Percentiles rank a stretch among this genome's conserved stretches.
These are phyloP conservation scores for Diabrotica virgifera DNA, from an alignment of 1,140 invertebrate species.

Conservation along the genomic window DNA sequence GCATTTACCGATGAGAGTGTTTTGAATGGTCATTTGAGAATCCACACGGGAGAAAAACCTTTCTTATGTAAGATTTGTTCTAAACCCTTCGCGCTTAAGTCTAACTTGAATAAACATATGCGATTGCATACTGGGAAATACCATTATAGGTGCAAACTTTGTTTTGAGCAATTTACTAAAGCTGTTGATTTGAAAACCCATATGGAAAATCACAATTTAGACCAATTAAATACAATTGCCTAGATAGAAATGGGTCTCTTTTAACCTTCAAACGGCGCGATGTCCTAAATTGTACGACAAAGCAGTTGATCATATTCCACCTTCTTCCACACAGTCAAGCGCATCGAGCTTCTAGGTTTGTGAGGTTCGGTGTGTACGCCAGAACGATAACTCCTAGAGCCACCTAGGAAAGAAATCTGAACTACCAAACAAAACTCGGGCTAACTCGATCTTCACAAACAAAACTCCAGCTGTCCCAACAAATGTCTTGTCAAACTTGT, in stretches of 20 bases:
- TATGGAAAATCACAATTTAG: slow-evolving; percentile 54
- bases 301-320: too few species aligned
- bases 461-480: too few species aligned
- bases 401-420: too few species aligned
- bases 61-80: background rate
- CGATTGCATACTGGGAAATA: slow-evolving; percentile 47
- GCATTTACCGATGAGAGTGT: background rate
- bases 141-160: slow-evolving; percentile 53
- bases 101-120: background rate
- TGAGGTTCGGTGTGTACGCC: too few species aligned
- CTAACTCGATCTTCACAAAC: too few species aligned
- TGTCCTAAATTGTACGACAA: too few species aligned
- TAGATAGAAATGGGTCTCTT: too few species aligned
- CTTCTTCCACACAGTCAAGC: slow-evolving; percentile 66
- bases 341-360: too few species aligned
- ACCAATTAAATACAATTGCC: slow-evolving; percentile 68
- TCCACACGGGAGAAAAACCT: background rate
- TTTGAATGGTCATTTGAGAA: background rate
- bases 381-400: too few species aligned
- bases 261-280: too few species aligned
- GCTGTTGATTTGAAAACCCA: slow-evolving; percentile 49
- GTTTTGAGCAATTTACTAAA: slow-evolving; percentile 52
- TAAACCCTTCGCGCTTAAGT: background rate
- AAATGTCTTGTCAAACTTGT: slow-evolving; percentile 57
- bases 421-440: too few species aligned